Base-by-base conservation (phyloP, 2,888 invertebrate species). In the Melinaea marsaeus region DNA sequence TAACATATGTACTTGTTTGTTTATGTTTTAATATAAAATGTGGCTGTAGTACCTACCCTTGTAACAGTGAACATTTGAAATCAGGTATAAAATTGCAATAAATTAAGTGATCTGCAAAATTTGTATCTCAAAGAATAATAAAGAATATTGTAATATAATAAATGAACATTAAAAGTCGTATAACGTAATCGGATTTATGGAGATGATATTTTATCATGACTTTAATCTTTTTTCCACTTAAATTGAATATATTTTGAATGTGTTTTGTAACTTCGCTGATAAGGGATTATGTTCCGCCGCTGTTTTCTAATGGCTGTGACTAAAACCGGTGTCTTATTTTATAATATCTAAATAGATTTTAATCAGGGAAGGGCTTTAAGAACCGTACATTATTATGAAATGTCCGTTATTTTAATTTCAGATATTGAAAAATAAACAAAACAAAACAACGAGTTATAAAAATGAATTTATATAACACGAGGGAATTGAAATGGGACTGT, bases 31-130 rank as follows among this genome's bases (percentile, higher is more conserved):
- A 22, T 22, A 22, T 22, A 22, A 22, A 22, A 22, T 22, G 1
- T 6, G 5, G 1, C 22, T 22, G 22, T 1, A 22, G 0, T 22
- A 22, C 22, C 22, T 22, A 22, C 1, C 37, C 42, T 32, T 57
- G 57, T 54, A 57, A 48, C 22, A 51, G 45, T 48, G 33, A 57
- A 46, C 32, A 47, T 42, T 42, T 55, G 3, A 51, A 51, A 51
- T 32, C 22, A 22, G 22, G 22, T 22, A 22, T 22, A n/a, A n/a
- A n/a, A n/a, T n/a, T n/a, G n/a, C n/a, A n/a, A n/a, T n/a, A n/a
- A 61, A 61, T 57, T 61, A 61, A 57, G 61, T 57, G 61, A 51
- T 61, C 57, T 51, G 46, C 22, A 61, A 55, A 22, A 47, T 54
- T 35, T 9, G 57, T 57, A 22, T 33, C 9, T 32, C 22, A 51